phyloP scores from a whole-genome alignment of 2,113 vertebrate species.

The Butorides virescens region DNA sequence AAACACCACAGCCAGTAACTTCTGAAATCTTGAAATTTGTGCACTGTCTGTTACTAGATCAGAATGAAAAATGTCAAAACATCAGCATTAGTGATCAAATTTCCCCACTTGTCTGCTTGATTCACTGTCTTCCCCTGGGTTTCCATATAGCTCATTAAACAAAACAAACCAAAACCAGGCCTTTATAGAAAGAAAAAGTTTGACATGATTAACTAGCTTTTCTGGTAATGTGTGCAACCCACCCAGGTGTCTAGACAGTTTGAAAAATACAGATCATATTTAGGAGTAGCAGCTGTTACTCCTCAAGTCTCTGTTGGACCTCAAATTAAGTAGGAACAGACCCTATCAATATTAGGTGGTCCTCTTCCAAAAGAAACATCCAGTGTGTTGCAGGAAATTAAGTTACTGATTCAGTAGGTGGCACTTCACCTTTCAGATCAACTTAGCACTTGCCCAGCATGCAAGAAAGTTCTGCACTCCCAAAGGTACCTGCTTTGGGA shows the following conservation, averaged over 20 bases:
- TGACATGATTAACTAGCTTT: conserved; percentile 34
- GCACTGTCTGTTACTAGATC: neutral
- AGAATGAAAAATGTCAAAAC: neutral
- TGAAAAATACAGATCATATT: conserved; percentile 43
- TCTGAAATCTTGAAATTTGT: neutral
- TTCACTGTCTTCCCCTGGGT: neutral
- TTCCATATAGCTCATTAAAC: neutral
- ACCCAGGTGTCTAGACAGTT: conserved; percentile 54
- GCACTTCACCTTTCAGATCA: neutral
- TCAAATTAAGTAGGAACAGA: neutral
- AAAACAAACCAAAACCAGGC: neutral
- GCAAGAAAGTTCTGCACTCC: neutral
- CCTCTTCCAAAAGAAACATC: conserved; percentile 15
- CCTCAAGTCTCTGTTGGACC: neutral
- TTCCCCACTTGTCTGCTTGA: neutral
- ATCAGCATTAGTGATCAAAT: neutral
- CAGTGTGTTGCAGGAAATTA: neutral
- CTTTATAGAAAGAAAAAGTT: neutral
- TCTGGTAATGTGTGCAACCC: conserved; percentile 7
- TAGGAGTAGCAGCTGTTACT: conserved; percentile 11
- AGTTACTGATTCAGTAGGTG: neutral
- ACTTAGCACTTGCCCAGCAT: neutral
- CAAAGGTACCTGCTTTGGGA: neutral
- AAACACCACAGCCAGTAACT: neutral
- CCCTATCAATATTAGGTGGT: neutral